These are phyloP conservation scores for Drosophila albomicans DNA, from an alignment of 1,140 invertebrate species.

Conservation along the genomic window DNA sequence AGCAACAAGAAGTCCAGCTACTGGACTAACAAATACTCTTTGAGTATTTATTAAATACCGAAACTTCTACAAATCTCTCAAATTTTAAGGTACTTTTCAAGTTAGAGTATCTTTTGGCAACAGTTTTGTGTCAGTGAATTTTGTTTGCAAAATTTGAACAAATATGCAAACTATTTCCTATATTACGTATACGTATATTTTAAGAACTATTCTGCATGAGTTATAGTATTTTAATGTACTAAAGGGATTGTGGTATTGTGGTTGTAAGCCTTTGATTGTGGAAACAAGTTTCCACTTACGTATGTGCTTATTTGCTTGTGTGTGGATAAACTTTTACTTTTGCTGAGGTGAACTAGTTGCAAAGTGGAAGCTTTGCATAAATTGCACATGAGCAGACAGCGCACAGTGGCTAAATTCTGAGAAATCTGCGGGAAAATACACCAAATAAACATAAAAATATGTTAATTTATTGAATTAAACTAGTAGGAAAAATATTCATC, in stretches of 20 bases:
- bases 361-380: slow-evolving; percentile 76
- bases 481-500: too few relatives aligned
- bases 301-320: slow-evolving; percentile 26
- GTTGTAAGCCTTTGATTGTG: slow-evolving; percentile 5
- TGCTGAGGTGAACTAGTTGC: slow-evolving; percentile 76
- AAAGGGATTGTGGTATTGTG: neutral
- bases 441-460: neutral
- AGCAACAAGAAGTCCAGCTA: too few relatives aligned
- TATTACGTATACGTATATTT: slow-evolving; percentile 1
- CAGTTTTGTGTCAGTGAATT: too few relatives aligned
- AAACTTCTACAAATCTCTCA: too few relatives aligned
- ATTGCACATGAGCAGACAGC: slow-evolving; percentile 53
- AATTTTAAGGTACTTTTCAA: too few relatives aligned
- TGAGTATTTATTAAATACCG: neutral
- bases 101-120: too few relatives aligned
- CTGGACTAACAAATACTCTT: slow-evolving; percentile 13
- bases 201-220: neutral
- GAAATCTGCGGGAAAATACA: neutral
- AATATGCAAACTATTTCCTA: neutral
- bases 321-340: slow-evolving; percentile 78
- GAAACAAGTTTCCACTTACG: slow-evolving; percentile 47
- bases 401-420: slow-evolving; percentile 30
- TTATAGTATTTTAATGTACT: neutral
- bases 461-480: neutral
- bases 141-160: too few relatives aligned